Base-by-base conservation (phyloP, 2,113 vertebrate genomes). In the Micromys minutus region DNA sequence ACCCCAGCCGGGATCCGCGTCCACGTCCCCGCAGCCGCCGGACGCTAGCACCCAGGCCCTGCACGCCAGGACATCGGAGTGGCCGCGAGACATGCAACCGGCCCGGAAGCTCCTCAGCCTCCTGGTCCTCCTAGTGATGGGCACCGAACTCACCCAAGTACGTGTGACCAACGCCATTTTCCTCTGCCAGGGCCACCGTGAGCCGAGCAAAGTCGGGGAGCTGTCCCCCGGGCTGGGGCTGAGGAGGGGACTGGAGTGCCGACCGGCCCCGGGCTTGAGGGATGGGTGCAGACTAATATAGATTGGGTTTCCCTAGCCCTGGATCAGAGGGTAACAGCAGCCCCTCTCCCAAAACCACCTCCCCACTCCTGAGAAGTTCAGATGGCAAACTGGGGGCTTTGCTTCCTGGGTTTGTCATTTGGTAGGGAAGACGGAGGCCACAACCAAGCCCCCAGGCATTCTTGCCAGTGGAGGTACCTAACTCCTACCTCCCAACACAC, bases 61-160 rank as follows among this genome's bases (percentile, higher is more conserved):
- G 98, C 96, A 98, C 98, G 99, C 99, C 98, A 98, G 99, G 98
- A 98, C 98, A 98, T 97, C 98, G 98, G 98, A 97, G 98, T 87
- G 98, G 98, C 96, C 93, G 97, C 98, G 96, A 99, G 99, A 99
- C 98, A 99, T 99, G 99, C 99, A 98, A 97, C 99, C 99, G 97
- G 98, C 99, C 98, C 99, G 98, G 99, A 99, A 99, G 99, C 99
- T 99, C 97, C 98, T 99, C 97, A 98, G 99, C 98, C 99, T 99
- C 97, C 98, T 99, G 98, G 97, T 99, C 97, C 99, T 99, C 98
- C 98, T 99, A 98, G 98, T 99, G 98, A 99, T 99, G 99, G 99
- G 99, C 99, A 99, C 99, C 97, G 99, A 99, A 99, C 99, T 99
- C 98, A 99, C 99, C 95, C 99, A 99, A 99, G 99, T 99, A 99